Evolutionary conservation across 2,888 invertebrate species (phyloP), one percentile per base, ranked within the genome.

Genomic region (Drosophila longiperda): DNA sequence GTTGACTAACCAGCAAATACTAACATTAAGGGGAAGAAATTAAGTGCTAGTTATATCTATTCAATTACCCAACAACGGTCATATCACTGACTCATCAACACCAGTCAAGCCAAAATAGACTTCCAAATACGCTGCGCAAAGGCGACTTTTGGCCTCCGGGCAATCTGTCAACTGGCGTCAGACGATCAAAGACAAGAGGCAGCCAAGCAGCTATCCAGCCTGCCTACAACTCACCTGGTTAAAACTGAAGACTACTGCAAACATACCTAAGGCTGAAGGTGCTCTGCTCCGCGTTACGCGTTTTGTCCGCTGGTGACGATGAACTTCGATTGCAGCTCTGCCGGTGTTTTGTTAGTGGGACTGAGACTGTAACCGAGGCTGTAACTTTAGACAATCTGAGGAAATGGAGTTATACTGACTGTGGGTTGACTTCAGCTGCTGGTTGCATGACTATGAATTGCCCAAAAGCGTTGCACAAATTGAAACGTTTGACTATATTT

Each of bases 401-500:
- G 26, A 36, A 36, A 64, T 52, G 8, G 54, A 67, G 48, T 67
- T 62, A 34, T 65, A 70, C 70, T 67, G 74, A 70, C 76, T 73
- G 63, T 71, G 61, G 68, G 82, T 72, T 82, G 77, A 74, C 79
- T 80, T 74, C 79, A 81, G 83, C 66, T 38, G 33, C 33, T 52
- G 78, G 80, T 71, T 76, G 76, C 75, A 75, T 77, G 80, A 76
- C 90, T 86, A 90, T 86, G 90, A 87, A 88, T 90, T 87, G 90
- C 89, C 87, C 87, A 88, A 88, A 88, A 90, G 84, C 90, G 90
- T 77, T 82, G 84, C 87, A 91, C 91, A 91, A 91, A 91, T 91
- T 91, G 91, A 91, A 91, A 91, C 91, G 91, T 91, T 91, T 91
- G 91, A 88, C 91, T 91, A 91, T 91, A 91, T 91, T 91, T 91